A percentile compares a stretch with the other conserved stretches of the same genome.
Conservation (phyloP, 2,797 vertebrate genomes). For the Sandelia bainsii region DNA sequence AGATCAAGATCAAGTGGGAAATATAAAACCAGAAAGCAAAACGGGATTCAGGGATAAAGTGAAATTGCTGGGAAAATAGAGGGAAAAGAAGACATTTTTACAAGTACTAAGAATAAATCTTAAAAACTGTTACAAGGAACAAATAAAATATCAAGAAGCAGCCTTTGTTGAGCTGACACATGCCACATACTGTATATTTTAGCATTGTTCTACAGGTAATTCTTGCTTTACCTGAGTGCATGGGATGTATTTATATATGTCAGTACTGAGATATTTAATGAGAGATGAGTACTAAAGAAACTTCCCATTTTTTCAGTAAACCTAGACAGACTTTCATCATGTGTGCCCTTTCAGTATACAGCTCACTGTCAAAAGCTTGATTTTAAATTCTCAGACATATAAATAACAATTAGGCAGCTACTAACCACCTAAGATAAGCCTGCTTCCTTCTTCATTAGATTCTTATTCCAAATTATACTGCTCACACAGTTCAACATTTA, state of each 20-base stretch:
- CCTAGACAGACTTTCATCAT: conserved; percentile 5
- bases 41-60: conserved; percentile 7
- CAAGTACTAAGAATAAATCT: conserved; percentile 25
- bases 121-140: conserved; percentile 15
- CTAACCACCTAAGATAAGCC: conserved; percentile 71
- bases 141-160: conserved; percentile 26
- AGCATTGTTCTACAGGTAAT: conserved; percentile 3
- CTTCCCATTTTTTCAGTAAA: conserved; percentile 8
- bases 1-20: conserved; percentile 13
- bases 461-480: conserved; percentile 73
- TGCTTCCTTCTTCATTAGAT: conserved; percentile 80
- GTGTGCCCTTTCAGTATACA: conserved; percentile 14
- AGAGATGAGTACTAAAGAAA: background rate
- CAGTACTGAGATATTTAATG: conserved; percentile 1
- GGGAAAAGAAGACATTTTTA: conserved; percentile 19
- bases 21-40: conserved; percentile 12
- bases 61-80: conserved; percentile 15
- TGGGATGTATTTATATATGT: conserved; percentile 8
- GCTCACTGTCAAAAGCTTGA: conserved; percentile 35
- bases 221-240: conserved; percentile 11
- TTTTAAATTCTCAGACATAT: conserved; percentile 72
- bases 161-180: conserved; percentile 22
- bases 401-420: conserved; percentile 85
- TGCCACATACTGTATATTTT: conserved; percentile 1
- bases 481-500: conserved; percentile 82